Conservation (phyloP, 2,888 invertebrate species). For the Odontothrips loti region DNA sequence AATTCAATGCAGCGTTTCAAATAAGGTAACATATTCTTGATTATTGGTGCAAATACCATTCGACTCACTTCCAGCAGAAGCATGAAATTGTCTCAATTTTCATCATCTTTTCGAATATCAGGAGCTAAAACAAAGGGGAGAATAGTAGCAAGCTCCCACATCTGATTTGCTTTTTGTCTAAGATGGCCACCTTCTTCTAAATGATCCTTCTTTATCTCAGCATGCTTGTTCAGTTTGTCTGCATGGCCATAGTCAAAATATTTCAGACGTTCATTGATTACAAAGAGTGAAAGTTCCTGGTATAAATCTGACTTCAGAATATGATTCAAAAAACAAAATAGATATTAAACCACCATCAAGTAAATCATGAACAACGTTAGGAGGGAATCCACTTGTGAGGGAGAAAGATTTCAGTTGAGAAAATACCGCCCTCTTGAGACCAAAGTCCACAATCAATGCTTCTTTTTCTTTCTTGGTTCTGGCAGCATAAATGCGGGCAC, state of each 20-base stretch:
- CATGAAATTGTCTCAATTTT: conserved; percentile 6
- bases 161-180: background rate
- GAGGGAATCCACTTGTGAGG: background rate
- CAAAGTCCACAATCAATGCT: background rate
- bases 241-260: background rate
- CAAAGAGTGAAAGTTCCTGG: background rate
- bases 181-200: background rate
- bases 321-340: background rate
- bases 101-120: background rate
- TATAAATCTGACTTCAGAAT: background rate
- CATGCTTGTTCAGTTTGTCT: background rate
- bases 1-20: background rate
- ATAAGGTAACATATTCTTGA: background rate
- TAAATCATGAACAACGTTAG: background rate
- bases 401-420: background rate
- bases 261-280: background rate
- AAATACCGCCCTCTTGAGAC: background rate
- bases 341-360: background rate
- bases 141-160: background rate
- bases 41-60: conserved; percentile 1
- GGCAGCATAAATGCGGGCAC: background rate
- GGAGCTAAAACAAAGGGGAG: background rate
- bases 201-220: background rate
- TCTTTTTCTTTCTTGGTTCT: background rate
- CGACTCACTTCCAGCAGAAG: background rate